phyloP scores from a whole-genome alignment of 1,140 invertebrate genomes.

The Pseudomyrmex flavicornis region DNA sequence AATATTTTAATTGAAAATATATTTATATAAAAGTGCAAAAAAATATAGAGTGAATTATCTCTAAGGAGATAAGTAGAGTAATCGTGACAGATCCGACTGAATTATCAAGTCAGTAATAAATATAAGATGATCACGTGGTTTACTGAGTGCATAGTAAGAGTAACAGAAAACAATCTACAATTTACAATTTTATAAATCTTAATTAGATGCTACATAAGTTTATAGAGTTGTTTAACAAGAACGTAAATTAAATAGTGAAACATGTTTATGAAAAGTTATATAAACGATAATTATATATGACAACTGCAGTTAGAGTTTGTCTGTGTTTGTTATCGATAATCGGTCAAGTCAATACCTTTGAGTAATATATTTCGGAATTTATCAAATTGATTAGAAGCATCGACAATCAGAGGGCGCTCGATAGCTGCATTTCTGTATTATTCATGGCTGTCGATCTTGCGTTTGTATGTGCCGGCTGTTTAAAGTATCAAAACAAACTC shows the following conservation, averaged over 20 bases:
- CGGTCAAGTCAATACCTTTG: background rate
- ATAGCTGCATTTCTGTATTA: slow-evolving; percentile 21
- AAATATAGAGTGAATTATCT: background rate
- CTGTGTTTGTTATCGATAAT: background rate
- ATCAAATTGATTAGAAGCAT: background rate
- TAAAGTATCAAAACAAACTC: slow-evolving; percentile 81
- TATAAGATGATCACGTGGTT: too few relatives aligned
- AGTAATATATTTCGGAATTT: background rate
- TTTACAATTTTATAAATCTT: too few relatives aligned
- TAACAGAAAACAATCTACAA: too few relatives aligned
- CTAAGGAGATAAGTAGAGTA: background rate
- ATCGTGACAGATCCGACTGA: background rate
- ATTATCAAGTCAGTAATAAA: too few relatives aligned
- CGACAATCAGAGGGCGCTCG: background rate
- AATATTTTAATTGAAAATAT: background rate
- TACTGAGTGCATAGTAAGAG: too few relatives aligned
- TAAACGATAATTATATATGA: too few relatives aligned
- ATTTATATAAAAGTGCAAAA: background rate
- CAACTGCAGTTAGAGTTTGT: too few relatives aligned
- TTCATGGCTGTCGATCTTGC: slow-evolving; percentile 23
- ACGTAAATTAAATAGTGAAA: too few relatives aligned
- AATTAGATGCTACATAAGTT: too few relatives aligned
- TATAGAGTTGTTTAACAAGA: too few relatives aligned
- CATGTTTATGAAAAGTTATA: too few relatives aligned
- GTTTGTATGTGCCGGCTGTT: slow-evolving; percentile 75